These are phyloP conservation scores for Sus scrofa DNA, from an alignment of 2,113 vertebrate species.

Conservation along the genomic window T2T-Sscrofa CM000812.6:32119001-32119500, in stretches of 20 bases:
- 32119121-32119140: neutral
- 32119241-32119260: neutral
- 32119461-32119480: neutral
- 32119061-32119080: neutral
- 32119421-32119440: neutral
- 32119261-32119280: neutral
- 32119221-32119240: neutral
- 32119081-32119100: constrained; percentile 7
- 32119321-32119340: neutral
- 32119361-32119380: neutral
- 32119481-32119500: neutral
- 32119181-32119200: neutral
- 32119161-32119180: neutral
- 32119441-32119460: neutral
- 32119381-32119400: neutral
- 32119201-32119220: neutral
- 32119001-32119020: too few species aligned
- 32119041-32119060: too few species aligned
- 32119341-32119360: neutral
- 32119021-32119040: too few species aligned
- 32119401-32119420: neutral
- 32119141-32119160: neutral
- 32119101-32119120: constrained; percentile 21
- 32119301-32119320: neutral
- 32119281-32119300: neutral